These are phyloP conservation scores for Drosophila busckii DNA, from an alignment of 1,140 invertebrate genomes.

Conservation along the genomic window DNA sequence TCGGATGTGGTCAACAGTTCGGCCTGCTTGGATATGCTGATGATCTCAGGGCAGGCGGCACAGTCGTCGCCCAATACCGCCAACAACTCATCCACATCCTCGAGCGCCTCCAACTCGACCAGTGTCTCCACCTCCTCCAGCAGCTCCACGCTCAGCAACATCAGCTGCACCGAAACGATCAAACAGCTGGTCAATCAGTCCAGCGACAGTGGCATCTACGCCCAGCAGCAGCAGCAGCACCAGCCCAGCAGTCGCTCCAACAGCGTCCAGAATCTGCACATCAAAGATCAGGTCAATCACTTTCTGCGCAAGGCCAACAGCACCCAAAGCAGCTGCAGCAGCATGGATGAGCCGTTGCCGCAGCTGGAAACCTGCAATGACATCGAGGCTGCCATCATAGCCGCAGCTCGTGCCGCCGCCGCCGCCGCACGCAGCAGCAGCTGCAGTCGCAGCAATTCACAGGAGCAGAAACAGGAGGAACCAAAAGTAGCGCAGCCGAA, in stretches of 20 bases:
- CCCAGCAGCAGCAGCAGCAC: background rate
- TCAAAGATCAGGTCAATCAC: slow-evolving; percentile 55
- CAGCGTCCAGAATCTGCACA: no score
- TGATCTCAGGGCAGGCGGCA: slow-evolving; percentile 55
- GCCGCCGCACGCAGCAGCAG: slow-evolving; percentile 44
- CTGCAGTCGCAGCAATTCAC: slow-evolving; percentile 55
- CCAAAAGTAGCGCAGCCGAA: background rate
- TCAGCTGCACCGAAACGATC: slow-evolving; percentile 1
- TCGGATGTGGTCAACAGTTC: slow-evolving; percentile 55
- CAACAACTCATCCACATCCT: slow-evolving; percentile 37
- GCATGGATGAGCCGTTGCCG: slow-evolving; percentile 28
- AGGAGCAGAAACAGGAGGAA: slow-evolving; percentile 31
- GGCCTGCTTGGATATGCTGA: slow-evolving; percentile 56
- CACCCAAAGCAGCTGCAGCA: slow-evolving; percentile 34
- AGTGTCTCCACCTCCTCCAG: slow-evolving; percentile 38
- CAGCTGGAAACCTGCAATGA: slow-evolving; percentile 74
- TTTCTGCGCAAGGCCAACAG: slow-evolving; percentile 53
- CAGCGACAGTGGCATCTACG: slow-evolving; percentile 62
- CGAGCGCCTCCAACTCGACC: slow-evolving; percentile 27
- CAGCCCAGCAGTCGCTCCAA: background rate
- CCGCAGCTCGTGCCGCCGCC: slow-evolving; percentile 64
- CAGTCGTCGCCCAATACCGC: slow-evolving; percentile 63
- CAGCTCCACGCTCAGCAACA: slow-evolving; percentile 27
- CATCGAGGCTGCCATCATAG: slow-evolving; percentile 72
- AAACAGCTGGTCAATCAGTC: slow-evolving; percentile 54